Evolutionary conservation across 2,113 vertebrate genomes (phyloP).

Genomic region (Paramisgurnus dabryanus): DNA sequence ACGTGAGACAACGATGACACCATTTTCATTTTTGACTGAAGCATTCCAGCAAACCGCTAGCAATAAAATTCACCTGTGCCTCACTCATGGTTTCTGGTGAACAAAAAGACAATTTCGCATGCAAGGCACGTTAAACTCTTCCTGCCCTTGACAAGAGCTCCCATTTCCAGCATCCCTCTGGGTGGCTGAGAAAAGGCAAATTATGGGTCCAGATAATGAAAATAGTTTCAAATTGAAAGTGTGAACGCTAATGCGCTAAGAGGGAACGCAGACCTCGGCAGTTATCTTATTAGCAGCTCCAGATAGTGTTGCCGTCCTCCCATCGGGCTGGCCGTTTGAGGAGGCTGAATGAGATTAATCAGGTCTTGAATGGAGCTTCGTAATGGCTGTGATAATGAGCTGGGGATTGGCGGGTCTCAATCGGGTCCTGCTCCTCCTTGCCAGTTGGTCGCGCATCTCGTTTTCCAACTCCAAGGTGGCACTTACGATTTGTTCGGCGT

Average conservation of each 20-base stretch:
- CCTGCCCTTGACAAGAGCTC: slow-evolving; percentile 71
- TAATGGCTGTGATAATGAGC: slow-evolving; percentile 72
- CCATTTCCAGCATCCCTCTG: slow-evolving; percentile 70
- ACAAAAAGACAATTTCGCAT: slow-evolving; percentile 71
- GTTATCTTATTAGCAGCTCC: slow-evolving; percentile 78
- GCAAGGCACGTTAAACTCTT: slow-evolving; percentile 65
- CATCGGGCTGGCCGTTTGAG: slow-evolving; percentile 67
- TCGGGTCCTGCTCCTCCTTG: slow-evolving; percentile 56
- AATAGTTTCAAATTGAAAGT: slow-evolving; percentile 79
- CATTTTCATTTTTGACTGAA: too few relatives aligned
- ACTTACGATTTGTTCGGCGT: neutral
- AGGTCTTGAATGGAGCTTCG: slow-evolving; percentile 66
- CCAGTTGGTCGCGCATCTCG: slow-evolving; percentile 52
- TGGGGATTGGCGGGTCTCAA: slow-evolving; percentile 62
- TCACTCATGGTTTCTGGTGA: slow-evolving; percentile 52
- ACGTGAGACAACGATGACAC: too few relatives aligned
- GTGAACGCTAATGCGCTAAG: slow-evolving; percentile 76
- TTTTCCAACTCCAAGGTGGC: neutral
- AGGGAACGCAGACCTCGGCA: slow-evolving; percentile 68
- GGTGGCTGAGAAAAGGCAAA: slow-evolving; percentile 70
- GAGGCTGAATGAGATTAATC: slow-evolving; percentile 75
- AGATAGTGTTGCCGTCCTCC: slow-evolving; percentile 70
- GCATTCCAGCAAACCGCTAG: neutral
- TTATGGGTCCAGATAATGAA: slow-evolving; percentile 76
- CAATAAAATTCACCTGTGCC: neutral